Evolutionary conservation across 1,140 invertebrate genomes (phyloP), one percentile per base, ranked within the genome.

Genomic region (Aplysia californica): DNA sequence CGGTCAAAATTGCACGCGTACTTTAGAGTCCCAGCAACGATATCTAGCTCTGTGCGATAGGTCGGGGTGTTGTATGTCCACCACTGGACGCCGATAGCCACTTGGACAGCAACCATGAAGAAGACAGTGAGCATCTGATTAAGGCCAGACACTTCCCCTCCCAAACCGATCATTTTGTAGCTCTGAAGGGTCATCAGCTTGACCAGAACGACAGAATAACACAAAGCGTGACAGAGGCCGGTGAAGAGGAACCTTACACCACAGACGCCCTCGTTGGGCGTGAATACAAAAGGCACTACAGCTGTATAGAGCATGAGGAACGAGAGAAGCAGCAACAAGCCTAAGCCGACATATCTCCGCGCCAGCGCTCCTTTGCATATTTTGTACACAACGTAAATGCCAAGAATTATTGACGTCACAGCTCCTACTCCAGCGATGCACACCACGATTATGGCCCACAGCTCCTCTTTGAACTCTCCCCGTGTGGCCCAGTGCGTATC

Each of bases 81-180:
- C 74, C 81, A 83, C 71, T 85, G 84, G 2, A 82, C 77, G 3
- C 82, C 80, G 33, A 86, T 75, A 1, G 85, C 82, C 10, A 86
- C 50, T 58, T 86, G 85, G 3, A 69, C 75, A 35, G 58, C 26
- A 20, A 86, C 86, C 82, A 93, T 91, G 83, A 93, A 93, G 79
- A 93, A 90, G 35, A 91, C 80, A 33, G 86, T 79, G 2, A 92
- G 64, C 6, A 90, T 86, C 73, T 93, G 92, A 4, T 93, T 86
- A 41, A 92, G 90, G 4, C 92, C 92, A 65, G 92, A 93, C 2
- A 93, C 90, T 82, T 93, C 92, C 26, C 91, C 91, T n/a, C 92
- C 91, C 59, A 93, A 90, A 0, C 92, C 90, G 0, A 91, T 91
- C 3, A 89, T 90, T 29, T 91, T 91, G 26, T 92, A 92, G 36